Base-by-base conservation (phyloP, 1,140 invertebrate species). In the Hyles euphorbiae region DNA sequence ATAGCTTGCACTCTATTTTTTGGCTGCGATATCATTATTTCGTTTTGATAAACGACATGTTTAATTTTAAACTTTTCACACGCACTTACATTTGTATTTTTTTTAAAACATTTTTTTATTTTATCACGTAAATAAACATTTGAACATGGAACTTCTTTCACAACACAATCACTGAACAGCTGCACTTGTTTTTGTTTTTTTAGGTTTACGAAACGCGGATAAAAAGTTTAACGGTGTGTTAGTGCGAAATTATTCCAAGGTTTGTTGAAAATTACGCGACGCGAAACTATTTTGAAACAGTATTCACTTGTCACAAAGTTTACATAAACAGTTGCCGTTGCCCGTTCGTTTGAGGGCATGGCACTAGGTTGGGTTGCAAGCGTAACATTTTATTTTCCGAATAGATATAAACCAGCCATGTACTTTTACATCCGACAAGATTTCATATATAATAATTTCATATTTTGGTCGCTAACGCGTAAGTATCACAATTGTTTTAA, bases 1-100 rank as follows among this genome's bases (percentile, higher is more conserved):
- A 90, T 89, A 48, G 81, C 79, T 81, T 89, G 88, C 46, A 90
- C 89, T 76, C 89, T 87, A 67, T 89, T 90, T 69, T 74, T 81
- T 61, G 83, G 67, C 65, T 77, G 72, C 61, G 84, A 81, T 79
- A 87, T 73, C 85, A 88, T 88, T 81, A 81, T 85, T 85, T 83
- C 66, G 53, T 68, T 68, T 71, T 66, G 34, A 10, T 47, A 46
- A 36, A 48, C 7, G 44, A 48, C 54, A 56, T 56, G 32, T 56
- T 56, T 12, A 47, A 34, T 40, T 40, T 40, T 40, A 40, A 40
- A 8, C 8, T 40, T 40, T 40, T 40, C 5, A 8, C 36, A 40
- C 36, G 36, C 8, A 8, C 8, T 40, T 8, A 40, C 36, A 40
- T 5, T 0, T 8, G 36, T 8, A 40, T 5, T 40, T 5, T 40